Base-by-base conservation (phyloP, 2,113 vertebrate species). In the Cinclus mexicanus region DNA sequence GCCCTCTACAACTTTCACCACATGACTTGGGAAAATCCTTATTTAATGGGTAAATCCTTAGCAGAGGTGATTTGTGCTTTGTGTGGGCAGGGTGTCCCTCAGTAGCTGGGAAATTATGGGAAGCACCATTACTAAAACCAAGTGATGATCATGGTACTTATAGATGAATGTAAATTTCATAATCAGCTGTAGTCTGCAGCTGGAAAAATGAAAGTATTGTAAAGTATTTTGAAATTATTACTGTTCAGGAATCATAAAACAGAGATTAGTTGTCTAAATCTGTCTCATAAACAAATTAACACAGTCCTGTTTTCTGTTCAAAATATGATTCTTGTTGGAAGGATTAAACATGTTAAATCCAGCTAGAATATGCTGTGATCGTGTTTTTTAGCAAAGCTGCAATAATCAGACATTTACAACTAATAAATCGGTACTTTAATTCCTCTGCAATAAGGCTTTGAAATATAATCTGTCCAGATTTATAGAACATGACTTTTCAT, bases 341-440 rank as follows among this genome's bases (percentile, higher is more conserved):
- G 97, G 98, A 98, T 98, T 98, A 98, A 96, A 90, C 20, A 3
- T 74, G 75, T 94, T 97, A 98, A 98, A 98, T 97, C 97, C 96
- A 94, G 83, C 94, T 95, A 95, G 94, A 97, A 97, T 98, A 97
- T 93, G 94, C 91, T 89, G 85, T 95, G 97, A 94, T 94, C 82
- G 5, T 94, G 90, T 97, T 97, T 97, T 94, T 91, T 89, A 97
- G 97, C 95, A 98, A 98, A 98, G 97, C 98, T 95, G 90, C 92
- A 97, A 97, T 98, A 97, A 98, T 97, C 98, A 95, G 94, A 98
- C 98, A 96, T 97, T 98, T 98, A 98, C 98, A 97, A 98, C 97
- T 97, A 98, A 98, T 98, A 98, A 98, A 98, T 97, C 91, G 29
- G 97, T 82, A 75, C 90, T 98, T 95, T 98, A 98, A 98, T 98